Evolutionary conservation across 1,140 invertebrate genomes (phyloP).

Genomic region (Drosophila triauraria): DNA sequence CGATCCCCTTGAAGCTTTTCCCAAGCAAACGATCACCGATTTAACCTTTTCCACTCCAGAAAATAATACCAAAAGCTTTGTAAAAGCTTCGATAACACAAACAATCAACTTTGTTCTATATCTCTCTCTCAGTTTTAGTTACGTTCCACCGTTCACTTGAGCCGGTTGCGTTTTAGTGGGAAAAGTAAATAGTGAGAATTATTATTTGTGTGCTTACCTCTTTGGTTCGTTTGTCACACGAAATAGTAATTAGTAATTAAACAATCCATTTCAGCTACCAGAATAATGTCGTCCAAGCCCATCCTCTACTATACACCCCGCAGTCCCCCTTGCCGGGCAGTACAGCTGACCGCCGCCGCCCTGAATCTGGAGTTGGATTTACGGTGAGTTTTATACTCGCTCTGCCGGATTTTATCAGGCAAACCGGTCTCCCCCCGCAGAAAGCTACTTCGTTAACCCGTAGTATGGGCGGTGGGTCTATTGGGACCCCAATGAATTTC

Average conservation of each 20-base stretch:
- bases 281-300: constrained; percentile 72
- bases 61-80: constrained; percentile 16
- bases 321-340: constrained; percentile 87
- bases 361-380: constrained; percentile 90
- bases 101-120: constrained; percentile 1
- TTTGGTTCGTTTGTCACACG: constrained; percentile 18
- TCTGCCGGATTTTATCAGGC: constrained; percentile 31
- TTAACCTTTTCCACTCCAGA: too few relatives aligned
- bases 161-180: constrained; percentile 30
- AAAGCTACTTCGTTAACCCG: constrained; percentile 3
- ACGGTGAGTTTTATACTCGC: constrained; percentile 73
- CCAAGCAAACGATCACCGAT: constrained; percentile 5
- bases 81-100: constrained; percentile 14
- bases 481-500: not conserved
- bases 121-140: constrained; percentile 45
- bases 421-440: constrained; percentile 50
- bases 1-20: not conserved
- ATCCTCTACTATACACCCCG: constrained; percentile 83
- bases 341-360: constrained; percentile 88
- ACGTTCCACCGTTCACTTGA: constrained; percentile 13
- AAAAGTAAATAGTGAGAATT: not conserved
- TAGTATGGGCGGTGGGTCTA: not conserved
- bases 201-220: constrained; percentile 1
- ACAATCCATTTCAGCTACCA: constrained; percentile 15
- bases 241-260: constrained; percentile 35